These are phyloP conservation scores for Helicolenus hilgendorfi DNA, from an alignment of 2,797 vertebrate genomes.

Conservation along the genomic window DNA sequence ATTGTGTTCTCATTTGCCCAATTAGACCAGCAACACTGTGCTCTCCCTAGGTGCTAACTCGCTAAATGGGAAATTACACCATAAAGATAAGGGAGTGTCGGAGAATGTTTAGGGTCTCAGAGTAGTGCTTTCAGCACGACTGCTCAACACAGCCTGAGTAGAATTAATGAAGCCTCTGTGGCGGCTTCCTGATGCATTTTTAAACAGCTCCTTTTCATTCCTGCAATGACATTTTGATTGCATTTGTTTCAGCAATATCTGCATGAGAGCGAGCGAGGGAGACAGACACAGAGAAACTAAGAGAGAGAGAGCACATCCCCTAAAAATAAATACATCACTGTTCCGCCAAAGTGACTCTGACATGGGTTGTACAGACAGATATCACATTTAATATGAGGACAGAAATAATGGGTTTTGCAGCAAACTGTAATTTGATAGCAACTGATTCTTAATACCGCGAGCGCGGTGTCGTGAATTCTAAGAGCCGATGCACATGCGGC, in stretches of 20 bases:
- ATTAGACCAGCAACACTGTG: slow-evolving; percentile 79
- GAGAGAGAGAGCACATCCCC: slow-evolving; percentile 50
- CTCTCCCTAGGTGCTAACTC: slow-evolving; percentile 81
- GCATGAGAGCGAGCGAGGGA: slow-evolving; percentile 62
- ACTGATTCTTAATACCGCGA: slow-evolving; percentile 63
- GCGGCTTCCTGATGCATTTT: slow-evolving; percentile 83
- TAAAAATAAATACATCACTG: slow-evolving; percentile 85
- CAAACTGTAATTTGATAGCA: slow-evolving; percentile 77
- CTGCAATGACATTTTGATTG: slow-evolving; percentile 87
- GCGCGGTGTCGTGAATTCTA: slow-evolving; percentile 40
- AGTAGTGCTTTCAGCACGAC: slow-evolving; percentile 79
- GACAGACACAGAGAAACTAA: slow-evolving; percentile 58
- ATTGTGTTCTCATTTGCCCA: slow-evolving; percentile 83
- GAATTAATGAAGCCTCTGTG: slow-evolving; percentile 86
- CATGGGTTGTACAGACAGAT: slow-evolving; percentile 79
- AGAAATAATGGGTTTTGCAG: slow-evolving; percentile 81
- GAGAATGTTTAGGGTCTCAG: slow-evolving; percentile 78
- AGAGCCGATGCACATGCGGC: slow-evolving; percentile 36
- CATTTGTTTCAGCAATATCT: slow-evolving; percentile 85
- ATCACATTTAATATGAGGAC: slow-evolving; percentile 78
- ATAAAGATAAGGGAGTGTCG: slow-evolving; percentile 84
- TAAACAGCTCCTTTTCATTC: slow-evolving; percentile 86
- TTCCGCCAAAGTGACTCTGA: slow-evolving; percentile 80
- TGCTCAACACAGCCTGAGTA: slow-evolving; percentile 77
- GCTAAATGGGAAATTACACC: slow-evolving; percentile 86